These are phyloP conservation scores for Cygnus atratus DNA, from an alignment of 2,113 vertebrate genomes.

Conservation along the genomic window DNA sequence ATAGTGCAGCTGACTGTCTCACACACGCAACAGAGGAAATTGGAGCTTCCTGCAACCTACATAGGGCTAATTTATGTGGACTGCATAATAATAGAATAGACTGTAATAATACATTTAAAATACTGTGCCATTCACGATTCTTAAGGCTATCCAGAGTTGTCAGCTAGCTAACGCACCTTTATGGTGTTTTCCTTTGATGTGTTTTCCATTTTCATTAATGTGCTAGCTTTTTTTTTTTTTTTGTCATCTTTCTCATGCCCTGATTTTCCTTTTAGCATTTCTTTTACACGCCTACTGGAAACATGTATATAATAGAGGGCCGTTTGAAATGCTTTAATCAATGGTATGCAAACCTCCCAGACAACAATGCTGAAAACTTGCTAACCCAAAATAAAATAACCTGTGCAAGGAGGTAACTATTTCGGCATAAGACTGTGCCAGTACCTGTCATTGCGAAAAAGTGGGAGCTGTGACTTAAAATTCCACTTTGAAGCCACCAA, in stretches of 20 bases:
- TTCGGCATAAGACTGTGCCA: not conserved
- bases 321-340: not conserved
- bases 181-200: not conserved
- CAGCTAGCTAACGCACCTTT: not conserved
- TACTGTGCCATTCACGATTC: rapidly evolving
- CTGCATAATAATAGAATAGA: not conserved
- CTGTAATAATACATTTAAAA: not conserved
- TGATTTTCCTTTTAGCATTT: not conserved
- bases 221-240: not conserved
- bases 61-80: not conserved
- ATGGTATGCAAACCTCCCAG: not conserved
- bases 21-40: not conserved
- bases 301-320: not conserved
- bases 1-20: not conserved
- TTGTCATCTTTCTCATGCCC: not conserved
- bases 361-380: not conserved
- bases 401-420: not conserved
- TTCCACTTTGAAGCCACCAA: not conserved
- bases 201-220: not conserved
- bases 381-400: not conserved
- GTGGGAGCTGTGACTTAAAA: not conserved
- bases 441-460: not conserved
- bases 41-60: not conserved
- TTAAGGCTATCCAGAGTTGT: not conserved
- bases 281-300: not conserved